Percentiles rank a stretch among this genome's conserved stretches.
Evolutionary conservation across 2,888 invertebrate species (phyloP).

Genomic region (Orchesellides sinensis): DNA sequence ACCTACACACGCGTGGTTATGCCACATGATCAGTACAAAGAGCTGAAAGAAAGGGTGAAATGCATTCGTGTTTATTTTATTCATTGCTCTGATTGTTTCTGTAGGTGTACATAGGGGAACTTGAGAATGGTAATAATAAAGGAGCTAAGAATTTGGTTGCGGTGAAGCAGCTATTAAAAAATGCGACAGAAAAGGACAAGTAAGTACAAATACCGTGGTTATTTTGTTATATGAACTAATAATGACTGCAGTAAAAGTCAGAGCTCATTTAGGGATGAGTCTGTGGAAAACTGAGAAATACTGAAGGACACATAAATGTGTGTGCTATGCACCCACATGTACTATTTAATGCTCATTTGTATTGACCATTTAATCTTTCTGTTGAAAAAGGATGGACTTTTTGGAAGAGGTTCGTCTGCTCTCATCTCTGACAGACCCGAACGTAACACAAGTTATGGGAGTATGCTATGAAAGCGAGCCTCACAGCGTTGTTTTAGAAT

Average conservation of each 20-base stretch:
- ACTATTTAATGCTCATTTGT: conserved; percentile 29
- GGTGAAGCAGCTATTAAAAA: conserved; percentile 89
- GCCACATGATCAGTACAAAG: not conserved
- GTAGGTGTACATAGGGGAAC: conserved; percentile 74
- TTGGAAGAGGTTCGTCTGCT: conserved; percentile 90
- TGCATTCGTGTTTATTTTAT: conserved; percentile 23
- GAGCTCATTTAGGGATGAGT: not conserved
- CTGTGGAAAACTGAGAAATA: conserved; percentile 17
- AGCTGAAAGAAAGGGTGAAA: conserved; percentile 17
- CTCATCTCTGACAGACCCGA: conserved; percentile 89
- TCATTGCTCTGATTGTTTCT: conserved; percentile 14
- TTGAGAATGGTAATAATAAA: conserved; percentile 67
- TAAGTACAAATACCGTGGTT: conserved; percentile 77
- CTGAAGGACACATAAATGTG: conserved; percentile 25
- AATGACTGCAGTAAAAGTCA: not conserved
- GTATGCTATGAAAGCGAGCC: conserved; percentile 89
- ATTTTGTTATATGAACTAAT: not conserved
- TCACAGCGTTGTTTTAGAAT: conserved; percentile 91
- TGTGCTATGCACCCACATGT: not conserved
- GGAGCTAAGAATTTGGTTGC: conserved; percentile 85
- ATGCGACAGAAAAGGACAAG: conserved; percentile 89
- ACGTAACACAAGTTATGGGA: conserved; percentile 89
- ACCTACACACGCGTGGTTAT: conserved; percentile 22
- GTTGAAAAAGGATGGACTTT: conserved; percentile 84
- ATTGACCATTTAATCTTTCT: conserved; percentile 47